phyloP scores from a whole-genome alignment of 1,140 invertebrate species.

The Ceratosolen solmsi region DNA sequence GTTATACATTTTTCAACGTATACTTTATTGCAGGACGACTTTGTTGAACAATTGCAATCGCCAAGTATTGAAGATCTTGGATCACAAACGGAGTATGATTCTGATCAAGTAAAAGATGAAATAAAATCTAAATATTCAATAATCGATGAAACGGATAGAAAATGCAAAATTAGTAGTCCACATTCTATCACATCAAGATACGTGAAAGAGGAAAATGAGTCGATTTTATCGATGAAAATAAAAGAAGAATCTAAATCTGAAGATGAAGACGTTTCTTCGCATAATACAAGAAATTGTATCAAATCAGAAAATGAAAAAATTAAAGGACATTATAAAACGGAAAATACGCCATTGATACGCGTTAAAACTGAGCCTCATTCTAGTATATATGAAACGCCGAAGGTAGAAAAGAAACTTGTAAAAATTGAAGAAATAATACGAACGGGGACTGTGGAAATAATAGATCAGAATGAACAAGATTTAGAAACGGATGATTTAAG shows the following conservation, averaged over 20 bases:
- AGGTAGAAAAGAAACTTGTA: constrained; percentile 28
- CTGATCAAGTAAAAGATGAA: constrained; percentile 61
- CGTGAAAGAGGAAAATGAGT: constrained; percentile 17
- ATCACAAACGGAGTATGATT: constrained; percentile 54
- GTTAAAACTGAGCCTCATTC: constrained; percentile 48
- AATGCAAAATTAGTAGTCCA: constrained; percentile 37
- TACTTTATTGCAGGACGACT: constrained; percentile 62
- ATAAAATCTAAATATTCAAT: constrained; percentile 49
- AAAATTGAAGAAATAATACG: constrained; percentile 47
- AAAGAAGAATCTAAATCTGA: constrained; percentile 42
- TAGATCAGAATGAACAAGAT: constrained; percentile 63
- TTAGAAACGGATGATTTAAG: constrained; percentile 65
- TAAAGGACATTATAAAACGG: constrained; percentile 38
- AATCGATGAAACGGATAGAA: constrained; percentile 42
- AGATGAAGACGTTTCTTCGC: constrained; percentile 33
- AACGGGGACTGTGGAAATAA: constrained; percentile 66
- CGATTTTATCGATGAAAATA: background rate
- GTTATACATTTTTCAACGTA: background rate
- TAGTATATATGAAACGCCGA: background rate
- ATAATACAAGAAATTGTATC: constrained; percentile 6
- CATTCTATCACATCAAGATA: background rate
- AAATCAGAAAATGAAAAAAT: constrained; percentile 47
- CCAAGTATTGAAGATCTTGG: constrained; percentile 56
- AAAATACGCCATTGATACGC: background rate
- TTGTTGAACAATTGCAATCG: constrained; percentile 60